Conservation (phyloP, 2,113 vertebrate genomes). For the Clupea harengus region DNA sequence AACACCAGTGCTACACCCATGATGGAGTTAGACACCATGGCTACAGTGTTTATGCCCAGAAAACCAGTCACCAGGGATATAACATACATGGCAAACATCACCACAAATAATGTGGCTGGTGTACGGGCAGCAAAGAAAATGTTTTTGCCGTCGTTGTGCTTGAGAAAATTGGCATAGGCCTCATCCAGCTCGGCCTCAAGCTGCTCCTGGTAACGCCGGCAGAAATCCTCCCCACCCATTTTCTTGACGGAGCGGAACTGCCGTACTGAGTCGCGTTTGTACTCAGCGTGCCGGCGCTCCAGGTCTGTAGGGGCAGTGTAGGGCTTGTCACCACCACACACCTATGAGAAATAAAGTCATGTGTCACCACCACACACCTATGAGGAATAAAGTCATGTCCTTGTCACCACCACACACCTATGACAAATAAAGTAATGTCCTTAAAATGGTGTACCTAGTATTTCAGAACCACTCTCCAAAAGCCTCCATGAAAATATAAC, state of each 20-base stretch:
- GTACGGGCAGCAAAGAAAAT: conserved; percentile 97
- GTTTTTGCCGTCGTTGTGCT: conserved; percentile 99
- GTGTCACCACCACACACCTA: too few relatives aligned
- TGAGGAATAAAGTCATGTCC: too few relatives aligned
- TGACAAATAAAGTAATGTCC: background rate
- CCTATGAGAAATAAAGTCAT: conserved; percentile 60
- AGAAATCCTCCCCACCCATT: conserved; percentile 97
- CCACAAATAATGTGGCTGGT: conserved; percentile 91
- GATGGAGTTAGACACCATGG: conserved; percentile 84
- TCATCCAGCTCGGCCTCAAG: conserved; percentile 90
- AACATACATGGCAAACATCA: conserved; percentile 96
- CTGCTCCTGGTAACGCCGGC: conserved; percentile 89
- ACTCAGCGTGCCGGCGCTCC: conserved; percentile 73
- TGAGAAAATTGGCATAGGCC: conserved; percentile 87
- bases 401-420: conserved; percentile 96
- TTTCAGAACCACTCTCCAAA: too few relatives aligned
- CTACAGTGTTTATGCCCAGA: conserved; percentile 77
- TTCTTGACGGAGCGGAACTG: conserved; percentile 93
- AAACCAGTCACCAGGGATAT: conserved; percentile 94
- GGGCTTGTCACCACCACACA: conserved; percentile 95
- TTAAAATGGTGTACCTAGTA: too few relatives aligned
- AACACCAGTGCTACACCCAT: conserved; percentile 88
- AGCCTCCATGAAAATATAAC: too few relatives aligned
- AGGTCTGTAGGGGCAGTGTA: conserved; percentile 93
- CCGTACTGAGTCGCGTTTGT: conserved; percentile 80